Percentiles rank a stretch among this genome's conserved stretches.
These are phyloP conservation scores for Psylliodes chrysocephalus DNA, from an alignment of 2,888 invertebrate genomes.

Conservation along the genomic window DNA sequence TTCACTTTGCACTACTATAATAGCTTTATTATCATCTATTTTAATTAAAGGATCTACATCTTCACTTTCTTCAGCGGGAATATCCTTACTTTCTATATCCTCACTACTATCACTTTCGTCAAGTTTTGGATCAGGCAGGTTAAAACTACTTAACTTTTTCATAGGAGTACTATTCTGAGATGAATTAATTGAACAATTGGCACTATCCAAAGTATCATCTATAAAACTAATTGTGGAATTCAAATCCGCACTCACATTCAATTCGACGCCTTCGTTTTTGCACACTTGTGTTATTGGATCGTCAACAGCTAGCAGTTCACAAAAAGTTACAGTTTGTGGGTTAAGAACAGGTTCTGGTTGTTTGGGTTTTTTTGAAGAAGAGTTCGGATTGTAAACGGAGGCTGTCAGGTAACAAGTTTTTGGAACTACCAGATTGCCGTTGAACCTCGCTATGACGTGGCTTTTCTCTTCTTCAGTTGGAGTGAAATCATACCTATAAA, in stretches of 20 bases:
- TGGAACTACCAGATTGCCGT: constrained; percentile 76
- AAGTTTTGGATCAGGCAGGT: constrained; percentile 54
- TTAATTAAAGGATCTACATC: not conserved
- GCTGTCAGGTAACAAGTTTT: constrained; percentile 83
- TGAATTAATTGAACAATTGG: constrained; percentile 30
- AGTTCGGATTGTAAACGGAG: constrained; percentile 68
- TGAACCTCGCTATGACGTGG: constrained; percentile 72
- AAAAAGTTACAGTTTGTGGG: constrained; percentile 76
- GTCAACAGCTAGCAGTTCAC: constrained; percentile 77
- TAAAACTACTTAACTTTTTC: constrained; percentile 42
- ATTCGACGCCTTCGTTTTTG: constrained; percentile 37
- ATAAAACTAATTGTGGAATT: constrained; percentile 41
- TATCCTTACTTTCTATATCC: not conserved
- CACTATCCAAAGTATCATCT: constrained; percentile 32
- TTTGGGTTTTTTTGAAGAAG: constrained; percentile 45
- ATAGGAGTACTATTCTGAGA: constrained; percentile 27
- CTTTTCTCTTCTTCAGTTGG: constrained; percentile 81
- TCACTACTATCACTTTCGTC: constrained; percentile 13
- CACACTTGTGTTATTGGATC: constrained; percentile 73
- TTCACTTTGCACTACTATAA: not conserved
- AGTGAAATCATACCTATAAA: constrained; percentile 75
- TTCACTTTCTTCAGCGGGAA: not conserved
- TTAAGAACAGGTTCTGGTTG: constrained; percentile 68
- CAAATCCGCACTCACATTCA: constrained; percentile 44
- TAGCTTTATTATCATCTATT: constrained; percentile 13